Percentiles rank a stretch among this genome's conserved stretches.
These are phyloP conservation scores for Eugnorisma glareosa DNA, from an alignment of 2,888 invertebrate genomes.

Conservation along the genomic window DNA sequence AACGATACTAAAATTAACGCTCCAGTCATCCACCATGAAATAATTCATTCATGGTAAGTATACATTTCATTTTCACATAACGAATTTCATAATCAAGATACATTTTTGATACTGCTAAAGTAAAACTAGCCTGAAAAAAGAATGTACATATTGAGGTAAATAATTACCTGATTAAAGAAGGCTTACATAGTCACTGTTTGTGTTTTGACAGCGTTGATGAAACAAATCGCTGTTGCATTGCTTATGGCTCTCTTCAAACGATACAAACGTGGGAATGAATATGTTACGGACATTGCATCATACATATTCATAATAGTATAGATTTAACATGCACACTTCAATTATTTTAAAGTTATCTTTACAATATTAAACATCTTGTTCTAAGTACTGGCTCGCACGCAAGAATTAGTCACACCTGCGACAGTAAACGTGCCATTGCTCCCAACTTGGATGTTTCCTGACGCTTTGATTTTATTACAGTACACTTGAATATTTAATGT, in stretches of 20 bases:
- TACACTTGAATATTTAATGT: conserved; percentile 70
- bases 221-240: conserved; percentile 30
- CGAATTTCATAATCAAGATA: background rate
- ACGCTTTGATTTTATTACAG: conserved; percentile 72
- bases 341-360: conserved; percentile 55
- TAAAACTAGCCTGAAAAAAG: conserved; percentile 2
- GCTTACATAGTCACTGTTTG: conserved; percentile 20
- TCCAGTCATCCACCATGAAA: background rate
- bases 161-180: background rate
- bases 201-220: conserved; percentile 38
- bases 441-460: conserved; percentile 67
- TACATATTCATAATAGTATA: conserved; percentile 45
- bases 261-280: conserved; percentile 54
- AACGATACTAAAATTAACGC: conserved; percentile 22
- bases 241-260: conserved; percentile 32
- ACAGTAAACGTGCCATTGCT: conserved; percentile 74
- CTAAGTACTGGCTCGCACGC: conserved; percentile 65
- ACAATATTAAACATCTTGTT: conserved; percentile 58
- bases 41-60: background rate
- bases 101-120: background rate
- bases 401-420: conserved; percentile 78
- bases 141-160: background rate
- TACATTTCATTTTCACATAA: background rate
- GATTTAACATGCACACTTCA: conserved; percentile 59
- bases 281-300: conserved; percentile 45